A percentile compares a stretch with the other conserved stretches of the same genome.
Evolutionary conservation across 2,113 vertebrate species (phyloP).

Genomic region (Lepisosteus oculatus): DNA sequence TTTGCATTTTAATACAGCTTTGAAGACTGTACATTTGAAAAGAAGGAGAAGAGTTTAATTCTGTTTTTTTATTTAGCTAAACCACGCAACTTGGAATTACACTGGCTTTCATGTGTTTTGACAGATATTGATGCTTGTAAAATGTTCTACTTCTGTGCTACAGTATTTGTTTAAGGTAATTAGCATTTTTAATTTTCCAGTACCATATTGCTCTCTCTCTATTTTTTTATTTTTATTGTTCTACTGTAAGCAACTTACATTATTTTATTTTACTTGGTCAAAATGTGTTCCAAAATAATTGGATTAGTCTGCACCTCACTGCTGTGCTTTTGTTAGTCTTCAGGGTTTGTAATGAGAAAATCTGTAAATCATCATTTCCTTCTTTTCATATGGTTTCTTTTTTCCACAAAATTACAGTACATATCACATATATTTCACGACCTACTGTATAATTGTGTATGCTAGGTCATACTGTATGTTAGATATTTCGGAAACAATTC

Average conservation of each 20-base stretch:
- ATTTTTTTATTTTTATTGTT: slow-evolving; percentile 9
- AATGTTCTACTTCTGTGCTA: slow-evolving; percentile 39
- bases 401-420: too few relatives aligned
- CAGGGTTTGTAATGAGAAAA: slow-evolving; percentile 36
- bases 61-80: neutral
- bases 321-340: slow-evolving; percentile 55
- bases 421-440: too few relatives aligned
- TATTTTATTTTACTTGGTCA: slow-evolving; percentile 59
- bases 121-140: slow-evolving; percentile 38
- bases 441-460: too few relatives aligned
- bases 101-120: slow-evolving; percentile 37
- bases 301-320: slow-evolving; percentile 58
- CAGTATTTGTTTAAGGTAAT: slow-evolving; percentile 38
- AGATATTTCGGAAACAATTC: too few relatives aligned
- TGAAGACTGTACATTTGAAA: slow-evolving; percentile 29
- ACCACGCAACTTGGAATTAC: slow-evolving; percentile 16
- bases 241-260: slow-evolving; percentile 49
- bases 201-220: slow-evolving; percentile 34
- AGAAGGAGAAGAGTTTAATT: slow-evolving; percentile 21
- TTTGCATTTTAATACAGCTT: slow-evolving; percentile 26
- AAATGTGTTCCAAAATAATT: slow-evolving; percentile 57
- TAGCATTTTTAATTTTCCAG: slow-evolving; percentile 42
- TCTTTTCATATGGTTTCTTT: too few relatives aligned
- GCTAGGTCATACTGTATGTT: too few relatives aligned
- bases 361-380: slow-evolving; percentile 1